Percentiles rank a stretch among this genome's conserved stretches.
Conservation (phyloP, 2,797 vertebrate genomes). For the Rhinogobio ventralis region DNA sequence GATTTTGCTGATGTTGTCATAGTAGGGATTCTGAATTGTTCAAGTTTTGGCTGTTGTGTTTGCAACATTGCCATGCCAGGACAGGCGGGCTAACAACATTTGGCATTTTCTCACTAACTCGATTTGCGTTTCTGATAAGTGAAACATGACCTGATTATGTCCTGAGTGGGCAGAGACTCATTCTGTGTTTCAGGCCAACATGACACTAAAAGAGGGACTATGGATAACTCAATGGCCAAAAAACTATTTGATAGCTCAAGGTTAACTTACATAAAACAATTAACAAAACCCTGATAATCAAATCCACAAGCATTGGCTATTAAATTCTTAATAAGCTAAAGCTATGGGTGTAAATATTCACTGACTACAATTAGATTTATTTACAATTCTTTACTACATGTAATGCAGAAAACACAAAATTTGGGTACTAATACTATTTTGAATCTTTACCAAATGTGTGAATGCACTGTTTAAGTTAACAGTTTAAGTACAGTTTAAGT, state of each 20-base stretch:
- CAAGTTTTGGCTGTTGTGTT: neutral
- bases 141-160: conserved; percentile 20
- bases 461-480: neutral
- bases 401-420: neutral
- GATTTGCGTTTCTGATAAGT: conserved; percentile 16
- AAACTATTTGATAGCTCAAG: neutral
- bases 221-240: neutral
- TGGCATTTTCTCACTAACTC: conserved; percentile 23
- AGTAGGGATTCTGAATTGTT: neutral
- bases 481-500: neutral
- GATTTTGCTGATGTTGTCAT: conserved; percentile 1
- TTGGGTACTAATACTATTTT: neutral
- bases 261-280: neutral
- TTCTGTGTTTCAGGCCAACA: neutral
- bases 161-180: neutral
- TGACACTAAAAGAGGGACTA: neutral
- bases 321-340: too few species aligned
- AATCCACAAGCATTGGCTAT: neutral
- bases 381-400: neutral
- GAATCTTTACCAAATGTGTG: neutral
- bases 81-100: neutral
- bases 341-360: neutral
- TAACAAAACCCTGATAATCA: neutral
- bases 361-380: neutral
- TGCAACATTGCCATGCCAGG: neutral